A percentile compares a stretch with the other conserved stretches of the same genome.
Evolutionary conservation across 2,888 invertebrate species (phyloP).

Genomic region (Stenchaetothrips biformis): DNA sequence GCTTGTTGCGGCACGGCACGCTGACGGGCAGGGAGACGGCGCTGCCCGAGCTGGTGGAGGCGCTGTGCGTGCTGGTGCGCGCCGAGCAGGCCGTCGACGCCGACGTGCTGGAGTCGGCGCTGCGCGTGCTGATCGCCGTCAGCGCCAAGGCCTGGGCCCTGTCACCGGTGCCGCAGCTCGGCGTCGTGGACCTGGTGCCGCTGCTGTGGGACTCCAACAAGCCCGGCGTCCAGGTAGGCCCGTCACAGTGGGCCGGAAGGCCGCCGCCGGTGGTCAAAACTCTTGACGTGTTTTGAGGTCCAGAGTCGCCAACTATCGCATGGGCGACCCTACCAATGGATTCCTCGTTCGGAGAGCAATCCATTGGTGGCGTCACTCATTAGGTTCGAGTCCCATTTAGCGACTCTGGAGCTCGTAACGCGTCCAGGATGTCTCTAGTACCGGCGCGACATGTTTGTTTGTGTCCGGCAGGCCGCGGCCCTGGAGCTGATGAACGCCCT

Average conservation of each 20-base stretch:
- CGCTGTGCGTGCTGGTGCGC: neutral
- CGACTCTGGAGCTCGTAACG: no score
- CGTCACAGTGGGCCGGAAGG: no score
- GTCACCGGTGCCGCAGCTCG: neutral
- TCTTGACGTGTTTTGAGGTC: no score
- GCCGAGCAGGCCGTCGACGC: conserved; percentile 1
- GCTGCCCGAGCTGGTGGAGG: neutral
- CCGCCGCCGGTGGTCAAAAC: no score
- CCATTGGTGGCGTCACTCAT: no score
- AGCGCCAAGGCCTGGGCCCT: neutral
- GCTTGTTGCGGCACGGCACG: neutral
- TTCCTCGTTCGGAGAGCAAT: no score
- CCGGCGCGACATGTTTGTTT: no score
- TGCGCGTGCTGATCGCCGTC: neutral
- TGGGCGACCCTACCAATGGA: no score
- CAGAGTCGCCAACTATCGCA: no score
- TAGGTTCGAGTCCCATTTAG: no score
- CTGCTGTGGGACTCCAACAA: neutral
- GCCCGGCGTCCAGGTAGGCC: neutral
- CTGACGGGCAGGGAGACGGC: neutral
- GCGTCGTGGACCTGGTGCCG: neutral
- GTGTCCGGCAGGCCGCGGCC: neutral
- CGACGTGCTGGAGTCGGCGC: neutral
- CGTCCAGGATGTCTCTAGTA: no score
- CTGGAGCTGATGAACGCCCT: conserved; percentile 15